phyloP scores from a whole-genome alignment of 2,113 vertebrate species.

The Nymphicus hollandicus region DNA sequence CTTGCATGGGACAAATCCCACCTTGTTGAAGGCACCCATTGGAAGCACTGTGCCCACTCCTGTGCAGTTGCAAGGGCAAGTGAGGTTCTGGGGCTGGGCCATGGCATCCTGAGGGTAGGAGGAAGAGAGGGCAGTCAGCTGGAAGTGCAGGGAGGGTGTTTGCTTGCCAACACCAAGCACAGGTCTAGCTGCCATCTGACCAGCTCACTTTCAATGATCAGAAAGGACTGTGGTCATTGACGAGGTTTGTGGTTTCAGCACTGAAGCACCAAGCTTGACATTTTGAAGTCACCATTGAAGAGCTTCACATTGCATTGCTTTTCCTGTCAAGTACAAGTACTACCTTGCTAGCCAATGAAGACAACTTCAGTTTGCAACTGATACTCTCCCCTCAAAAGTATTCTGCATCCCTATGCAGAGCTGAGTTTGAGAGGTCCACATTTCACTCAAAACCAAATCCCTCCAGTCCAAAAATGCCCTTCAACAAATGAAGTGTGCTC shows the following conservation, averaged over 20 bases:
- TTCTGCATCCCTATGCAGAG: neutral
- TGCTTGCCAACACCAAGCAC: no score
- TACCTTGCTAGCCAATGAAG: neutral
- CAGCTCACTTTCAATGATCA: fast-evolving
- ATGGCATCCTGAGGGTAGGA: neutral
- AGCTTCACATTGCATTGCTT: neutral
- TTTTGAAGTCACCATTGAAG: neutral
- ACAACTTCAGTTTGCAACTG: no score
- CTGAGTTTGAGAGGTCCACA: neutral
- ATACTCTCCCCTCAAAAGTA: neutral
- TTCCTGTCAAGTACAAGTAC: fast-evolving
- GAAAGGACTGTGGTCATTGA: neutral
- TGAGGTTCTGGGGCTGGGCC: neutral
- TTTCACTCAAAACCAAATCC: neutral
- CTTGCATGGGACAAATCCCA: no score
- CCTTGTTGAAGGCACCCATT: neutral
- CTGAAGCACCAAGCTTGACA: neutral
- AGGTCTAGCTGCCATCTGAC: neutral
- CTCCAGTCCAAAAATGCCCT: neutral
- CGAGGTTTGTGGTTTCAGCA: neutral
- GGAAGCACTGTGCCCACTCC: neutral
- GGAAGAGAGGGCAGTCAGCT: neutral
- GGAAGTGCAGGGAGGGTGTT: no score
- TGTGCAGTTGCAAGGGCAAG: fast-evolving
- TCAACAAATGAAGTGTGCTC: fast-evolving